Evolutionary conservation across 2,797 vertebrate genomes (phyloP).

Genomic region (Tokudaia muenninki): DNA sequence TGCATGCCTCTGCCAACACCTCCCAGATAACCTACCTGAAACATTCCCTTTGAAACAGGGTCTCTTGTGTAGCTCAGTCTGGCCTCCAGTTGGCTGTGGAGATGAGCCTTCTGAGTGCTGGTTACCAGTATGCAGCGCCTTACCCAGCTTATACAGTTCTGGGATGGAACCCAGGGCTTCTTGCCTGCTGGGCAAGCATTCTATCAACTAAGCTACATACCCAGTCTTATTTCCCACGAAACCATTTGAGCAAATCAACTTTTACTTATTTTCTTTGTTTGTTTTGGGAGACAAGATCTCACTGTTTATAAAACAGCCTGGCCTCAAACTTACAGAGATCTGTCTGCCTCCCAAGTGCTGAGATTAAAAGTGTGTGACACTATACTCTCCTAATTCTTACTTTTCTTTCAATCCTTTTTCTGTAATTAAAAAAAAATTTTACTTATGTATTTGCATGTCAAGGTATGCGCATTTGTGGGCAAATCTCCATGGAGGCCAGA

Average conservation of each 20-base stretch:
- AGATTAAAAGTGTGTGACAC: background rate
- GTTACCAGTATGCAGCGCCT: background rate
- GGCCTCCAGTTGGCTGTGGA: background rate
- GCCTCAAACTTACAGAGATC: background rate
- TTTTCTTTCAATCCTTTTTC: constrained; percentile 11
- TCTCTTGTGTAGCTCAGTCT: background rate
- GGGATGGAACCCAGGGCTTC: background rate
- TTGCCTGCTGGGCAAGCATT: background rate
- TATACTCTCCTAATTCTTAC: background rate
- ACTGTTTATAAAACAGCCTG: background rate
- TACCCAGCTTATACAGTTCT: background rate
- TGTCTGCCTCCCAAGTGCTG: background rate
- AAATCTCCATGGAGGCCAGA: background rate
- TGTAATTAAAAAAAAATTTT: background rate
- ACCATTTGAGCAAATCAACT: background rate
- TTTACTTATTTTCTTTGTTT: background rate
- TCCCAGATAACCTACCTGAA: background rate
- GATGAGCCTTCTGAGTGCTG: background rate
- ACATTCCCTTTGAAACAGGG: background rate
- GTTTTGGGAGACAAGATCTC: background rate
- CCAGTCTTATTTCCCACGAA: background rate
- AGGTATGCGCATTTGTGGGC: background rate
- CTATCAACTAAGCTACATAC: background rate
- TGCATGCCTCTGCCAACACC: background rate
- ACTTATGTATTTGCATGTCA: background rate